A percentile compares a stretch with the other conserved stretches of the same genome.
These are phyloP conservation scores for Odiellus spinosus DNA, from an alignment of 2,888 invertebrate species.

Conservation along the genomic window DNA sequence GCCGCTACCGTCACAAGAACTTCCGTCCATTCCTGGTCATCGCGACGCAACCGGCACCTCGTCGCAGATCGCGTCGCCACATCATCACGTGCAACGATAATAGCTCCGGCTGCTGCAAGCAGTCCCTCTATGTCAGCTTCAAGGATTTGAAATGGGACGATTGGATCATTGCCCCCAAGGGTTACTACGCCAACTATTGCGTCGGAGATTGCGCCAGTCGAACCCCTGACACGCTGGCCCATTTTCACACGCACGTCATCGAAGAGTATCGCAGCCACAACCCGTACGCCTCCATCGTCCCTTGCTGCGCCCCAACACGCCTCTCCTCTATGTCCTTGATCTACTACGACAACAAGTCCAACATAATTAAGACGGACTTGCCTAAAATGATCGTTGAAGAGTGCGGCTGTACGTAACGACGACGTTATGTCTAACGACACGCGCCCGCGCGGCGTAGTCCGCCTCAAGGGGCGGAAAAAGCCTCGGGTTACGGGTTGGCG, in stretches of 20 bases:
- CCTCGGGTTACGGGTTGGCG: no score
- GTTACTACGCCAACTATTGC: conserved; percentile 87
- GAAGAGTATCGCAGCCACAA: conserved; percentile 58
- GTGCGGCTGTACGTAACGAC: conserved; percentile 72
- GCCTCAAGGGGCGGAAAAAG: no score
- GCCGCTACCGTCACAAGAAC: conserved; percentile 12
- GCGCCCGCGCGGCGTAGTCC: neutral
- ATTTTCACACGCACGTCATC: conserved; percentile 73
- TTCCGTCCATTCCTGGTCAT: conserved; percentile 70
- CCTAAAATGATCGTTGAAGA: conserved; percentile 93
- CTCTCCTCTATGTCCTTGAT: conserved; percentile 83
- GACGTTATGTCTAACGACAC: neutral
- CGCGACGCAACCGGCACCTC: conserved; percentile 50
- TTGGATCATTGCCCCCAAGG: conserved; percentile 78
- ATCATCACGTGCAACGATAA: conserved; percentile 56
- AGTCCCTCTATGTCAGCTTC: conserved; percentile 80
- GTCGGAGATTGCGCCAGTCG: conserved; percentile 68
- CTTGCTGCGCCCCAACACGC: conserved; percentile 80
- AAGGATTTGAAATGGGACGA: conserved; percentile 83
- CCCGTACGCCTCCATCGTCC: conserved; percentile 41
- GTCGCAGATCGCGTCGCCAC: conserved; percentile 49
- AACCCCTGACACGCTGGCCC: conserved; percentile 60
- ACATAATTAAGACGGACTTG: conserved; percentile 80
- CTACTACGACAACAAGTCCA: conserved; percentile 74
- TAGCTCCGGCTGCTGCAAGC: conserved; percentile 57